Evolutionary conservation across 2,888 invertebrate species (phyloP).

Genomic region (Apomyelois bistriatella): DNA sequence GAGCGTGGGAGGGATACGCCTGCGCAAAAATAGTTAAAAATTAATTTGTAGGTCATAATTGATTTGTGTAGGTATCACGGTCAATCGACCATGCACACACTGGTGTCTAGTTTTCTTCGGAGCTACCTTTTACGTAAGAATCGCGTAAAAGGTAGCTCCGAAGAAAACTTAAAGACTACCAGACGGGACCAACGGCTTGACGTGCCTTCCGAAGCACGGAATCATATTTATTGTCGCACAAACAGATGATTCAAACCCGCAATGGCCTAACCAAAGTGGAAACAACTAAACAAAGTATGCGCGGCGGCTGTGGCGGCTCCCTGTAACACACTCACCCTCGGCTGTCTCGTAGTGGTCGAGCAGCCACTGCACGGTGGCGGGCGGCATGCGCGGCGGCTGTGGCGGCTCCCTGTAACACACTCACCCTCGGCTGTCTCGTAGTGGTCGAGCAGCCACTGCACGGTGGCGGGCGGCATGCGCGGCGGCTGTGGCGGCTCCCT

Average conservation of each 20-base stretch:
- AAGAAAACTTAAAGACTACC: no score
- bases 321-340: constrained; percentile 80
- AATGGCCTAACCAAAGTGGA: no score
- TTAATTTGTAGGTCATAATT: not conserved
- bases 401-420: constrained; percentile 39
- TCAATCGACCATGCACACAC: no score
- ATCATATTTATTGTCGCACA: no score
- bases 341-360: constrained; percentile 99
- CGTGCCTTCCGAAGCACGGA: no score
- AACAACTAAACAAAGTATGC: no score
- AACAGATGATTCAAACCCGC: no score
- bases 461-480: constrained; percentile 87
- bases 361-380: constrained; percentile 96
- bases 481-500: constrained; percentile 45
- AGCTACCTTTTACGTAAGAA: no score
- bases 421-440: constrained; percentile 96
- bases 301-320: no score
- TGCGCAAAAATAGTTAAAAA: constrained; percentile 20
- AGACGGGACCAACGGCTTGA: no score
- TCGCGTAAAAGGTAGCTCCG: no score
- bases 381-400: constrained; percentile 73
- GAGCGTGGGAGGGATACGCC: constrained; percentile 94
- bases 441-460: constrained; percentile 97
- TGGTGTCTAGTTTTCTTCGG: no score
- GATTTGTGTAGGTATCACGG: constrained; percentile 18